These are phyloP conservation scores for Gallinago media DNA, from an alignment of 2,113 vertebrate species.

Conservation along the genomic window DNA sequence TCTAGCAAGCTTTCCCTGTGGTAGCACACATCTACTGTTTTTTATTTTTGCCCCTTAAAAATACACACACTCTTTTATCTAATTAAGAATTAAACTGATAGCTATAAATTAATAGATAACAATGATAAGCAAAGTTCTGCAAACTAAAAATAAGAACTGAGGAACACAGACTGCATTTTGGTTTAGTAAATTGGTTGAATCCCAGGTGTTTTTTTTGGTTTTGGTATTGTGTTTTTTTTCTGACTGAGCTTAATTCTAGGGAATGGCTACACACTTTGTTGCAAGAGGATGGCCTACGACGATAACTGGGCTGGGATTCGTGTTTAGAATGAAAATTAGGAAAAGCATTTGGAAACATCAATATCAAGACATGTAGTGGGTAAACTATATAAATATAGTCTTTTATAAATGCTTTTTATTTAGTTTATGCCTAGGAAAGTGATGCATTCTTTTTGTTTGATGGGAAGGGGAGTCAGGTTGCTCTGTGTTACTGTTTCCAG, in stretches of 20 bases:
- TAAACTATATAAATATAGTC: not conserved
- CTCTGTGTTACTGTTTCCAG: not conserved
- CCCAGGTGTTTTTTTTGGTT: fast-evolving
- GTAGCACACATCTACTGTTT: not conserved
- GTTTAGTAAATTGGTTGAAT: not conserved
- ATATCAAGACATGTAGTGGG: not conserved
- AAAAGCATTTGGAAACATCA: not conserved
- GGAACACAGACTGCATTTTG: not conserved
- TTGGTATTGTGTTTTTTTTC: not conserved
- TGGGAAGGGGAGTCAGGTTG: fast-evolving
- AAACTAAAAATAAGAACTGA: not conserved
- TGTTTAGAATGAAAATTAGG: not conserved
- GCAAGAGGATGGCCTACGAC: not conserved
- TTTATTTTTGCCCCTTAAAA: not conserved
- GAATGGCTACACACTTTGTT: not conserved
- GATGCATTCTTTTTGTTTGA: not conserved
- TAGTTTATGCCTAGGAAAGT: not conserved
- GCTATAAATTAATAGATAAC: not conserved
- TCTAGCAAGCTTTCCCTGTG: not conserved
- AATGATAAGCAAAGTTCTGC: not conserved
- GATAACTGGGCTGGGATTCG: not conserved
- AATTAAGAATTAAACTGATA: not conserved
- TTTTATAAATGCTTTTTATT: not conserved
- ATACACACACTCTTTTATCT: not conserved
- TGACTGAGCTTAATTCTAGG: not conserved